These are phyloP conservation scores for Tympanoctomys barrerae DNA, from an alignment of 2,797 vertebrate genomes.

Conservation along the genomic window DNA sequence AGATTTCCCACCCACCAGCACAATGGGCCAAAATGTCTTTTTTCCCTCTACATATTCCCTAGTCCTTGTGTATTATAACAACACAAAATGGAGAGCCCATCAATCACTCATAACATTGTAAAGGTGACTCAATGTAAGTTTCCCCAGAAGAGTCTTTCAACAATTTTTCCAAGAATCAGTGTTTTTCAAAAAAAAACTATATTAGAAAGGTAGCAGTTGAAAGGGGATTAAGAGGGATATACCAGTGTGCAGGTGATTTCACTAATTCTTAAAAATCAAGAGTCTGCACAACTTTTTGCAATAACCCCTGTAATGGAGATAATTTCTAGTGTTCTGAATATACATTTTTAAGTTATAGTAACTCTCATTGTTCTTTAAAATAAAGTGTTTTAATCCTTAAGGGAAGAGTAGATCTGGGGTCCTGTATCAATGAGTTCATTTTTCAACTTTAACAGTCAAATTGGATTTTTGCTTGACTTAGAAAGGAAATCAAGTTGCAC, in stretches of 20 bases:
- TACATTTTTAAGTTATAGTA: neutral
- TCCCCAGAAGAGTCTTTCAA: neutral
- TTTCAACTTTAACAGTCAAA: conserved; percentile 17
- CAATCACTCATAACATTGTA: neutral
- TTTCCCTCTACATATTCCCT: neutral
- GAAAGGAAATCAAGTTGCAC: neutral
- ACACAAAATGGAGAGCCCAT: neutral
- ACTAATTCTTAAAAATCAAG: neutral
- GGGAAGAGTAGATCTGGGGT: neutral
- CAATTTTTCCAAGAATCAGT: neutral
- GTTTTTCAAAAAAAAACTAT: neutral
- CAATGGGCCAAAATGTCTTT: neutral
- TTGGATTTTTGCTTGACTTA: conserved; percentile 29
- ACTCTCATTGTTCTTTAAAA: neutral
- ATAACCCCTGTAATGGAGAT: neutral
- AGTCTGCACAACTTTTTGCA: neutral
- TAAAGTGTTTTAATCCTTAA: neutral
- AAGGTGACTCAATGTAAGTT: neutral
- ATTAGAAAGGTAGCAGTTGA: neutral
- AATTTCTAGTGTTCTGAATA: neutral
- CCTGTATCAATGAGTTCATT: neutral
- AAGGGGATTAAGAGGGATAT: too few relatives aligned
- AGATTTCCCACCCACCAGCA: neutral
- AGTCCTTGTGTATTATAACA: too few relatives aligned
- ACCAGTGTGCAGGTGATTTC: neutral